Base-by-base conservation (phyloP, 2,888 invertebrate species). In the Sphaerophoria taeniata region DNA sequence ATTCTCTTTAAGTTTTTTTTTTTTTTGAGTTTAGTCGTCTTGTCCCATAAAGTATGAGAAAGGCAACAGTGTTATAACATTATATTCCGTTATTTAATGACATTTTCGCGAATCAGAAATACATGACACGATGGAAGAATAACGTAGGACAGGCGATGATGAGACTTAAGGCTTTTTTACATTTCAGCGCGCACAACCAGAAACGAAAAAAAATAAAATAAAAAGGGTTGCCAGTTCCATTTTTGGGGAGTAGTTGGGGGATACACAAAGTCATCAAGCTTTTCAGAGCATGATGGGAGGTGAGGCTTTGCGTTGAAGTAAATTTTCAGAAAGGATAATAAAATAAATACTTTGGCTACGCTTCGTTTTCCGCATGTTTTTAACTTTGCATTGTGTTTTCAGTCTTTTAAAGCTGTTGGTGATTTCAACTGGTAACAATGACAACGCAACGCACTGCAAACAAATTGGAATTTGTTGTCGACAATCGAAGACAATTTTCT, bases 1-100 rank as follows among this genome's bases (percentile, higher is more conserved):
- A 85, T 85, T 85, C 47, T 80, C 72, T 69, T 85, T 81, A 69
- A 72, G 76, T 72, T 81, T 85, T 69, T 85, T 78, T 65, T 70
- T 47, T 65, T 43, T 45, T 51, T 16, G 75, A 76, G 47, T 69
- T 53, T 61, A 76, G 65, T 81, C 67, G 56, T 73, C 67, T 63
- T 73, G 84, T 75, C 72, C 76, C 70, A 85, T 77, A 76, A 85
- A 81, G 80, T 81, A 69, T 73, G 58, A 76, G 71, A 80, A 56
- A 73, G 73, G 56, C 67, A 76, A 60, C 76, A 75, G 61, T 78
- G 58, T 78, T 65, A 78, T 70, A 61, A 24, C 2, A 24, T 24
- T 45, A 61, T 24, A 70, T 75, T 49, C 55, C 16, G 49, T 79
- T 74, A 67, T 79, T 75, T 72, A 79, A 79, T 70, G 70, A 69